Conservation (phyloP, 2,113 vertebrate species). For the Piaya cayana region DNA sequence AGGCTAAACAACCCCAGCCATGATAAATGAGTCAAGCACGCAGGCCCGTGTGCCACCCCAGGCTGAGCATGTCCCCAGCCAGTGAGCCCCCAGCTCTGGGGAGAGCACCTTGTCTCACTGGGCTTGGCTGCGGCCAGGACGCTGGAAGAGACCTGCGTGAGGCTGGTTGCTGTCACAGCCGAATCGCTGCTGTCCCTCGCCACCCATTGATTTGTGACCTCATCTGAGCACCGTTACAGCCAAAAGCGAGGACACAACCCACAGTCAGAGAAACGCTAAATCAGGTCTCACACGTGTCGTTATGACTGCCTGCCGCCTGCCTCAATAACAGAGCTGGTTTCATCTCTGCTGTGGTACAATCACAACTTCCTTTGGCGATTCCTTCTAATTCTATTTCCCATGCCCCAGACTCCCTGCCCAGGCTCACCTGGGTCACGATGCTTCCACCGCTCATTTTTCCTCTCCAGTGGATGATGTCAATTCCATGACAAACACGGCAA, state of each 20-base stretch:
- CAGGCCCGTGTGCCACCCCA: neutral
- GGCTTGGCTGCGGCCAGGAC: neutral
- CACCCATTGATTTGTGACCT: neutral
- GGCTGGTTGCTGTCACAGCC: neutral
- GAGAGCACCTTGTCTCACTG: neutral
- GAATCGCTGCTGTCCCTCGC: neutral
- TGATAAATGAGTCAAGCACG: no score
- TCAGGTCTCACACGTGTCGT: neutral
- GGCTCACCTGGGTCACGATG: neutral
- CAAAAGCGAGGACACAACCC: neutral
- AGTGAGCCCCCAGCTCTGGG: neutral
- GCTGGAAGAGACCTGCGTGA: fast-evolving
- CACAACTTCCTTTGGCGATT: neutral
- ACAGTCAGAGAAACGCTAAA: neutral
- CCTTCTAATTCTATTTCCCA: neutral
- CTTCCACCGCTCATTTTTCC: neutral
- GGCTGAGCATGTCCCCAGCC: neutral
- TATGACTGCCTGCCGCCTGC: neutral
- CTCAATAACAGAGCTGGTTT: neutral
- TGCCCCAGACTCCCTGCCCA: neutral
- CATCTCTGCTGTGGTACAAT: neutral
- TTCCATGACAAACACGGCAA: neutral
- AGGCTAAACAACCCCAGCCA: no score
- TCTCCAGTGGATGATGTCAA: neutral
- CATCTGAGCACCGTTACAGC: neutral